Conservation (phyloP, 2,888 invertebrate species). For the Tachina grossa region DNA sequence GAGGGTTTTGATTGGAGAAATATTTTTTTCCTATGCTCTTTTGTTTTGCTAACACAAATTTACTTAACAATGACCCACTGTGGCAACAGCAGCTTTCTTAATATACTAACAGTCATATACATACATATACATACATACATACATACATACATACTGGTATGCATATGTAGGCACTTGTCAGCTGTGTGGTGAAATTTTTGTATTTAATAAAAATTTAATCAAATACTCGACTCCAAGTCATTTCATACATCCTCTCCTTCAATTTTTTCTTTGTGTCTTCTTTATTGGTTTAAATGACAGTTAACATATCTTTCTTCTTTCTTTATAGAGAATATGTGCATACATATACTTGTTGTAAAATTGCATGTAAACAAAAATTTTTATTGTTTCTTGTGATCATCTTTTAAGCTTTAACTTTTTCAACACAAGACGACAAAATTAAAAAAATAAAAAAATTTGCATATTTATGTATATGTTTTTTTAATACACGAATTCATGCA, state of each 20-base stretch:
- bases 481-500: constrained; percentile 51
- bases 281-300: constrained; percentile 61
- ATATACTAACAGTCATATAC: not conserved
- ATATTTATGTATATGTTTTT: constrained; percentile 48
- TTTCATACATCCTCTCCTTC: constrained; percentile 28
- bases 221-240: constrained; percentile 33
- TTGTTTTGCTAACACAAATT: too few species aligned
- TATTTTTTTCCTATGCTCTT: too few species aligned
- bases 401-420: constrained; percentile 24
- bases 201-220: constrained; percentile 44
- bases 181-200: constrained; percentile 63
- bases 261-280: constrained; percentile 30
- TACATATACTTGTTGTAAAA: constrained; percentile 34
- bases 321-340: constrained; percentile 30
- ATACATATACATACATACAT: too few species aligned
- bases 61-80: not conserved
- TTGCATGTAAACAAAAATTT: constrained; percentile 58
- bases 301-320: constrained; percentile 42
- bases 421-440: constrained; percentile 7
- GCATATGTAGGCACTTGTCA: not conserved
- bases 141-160: too few species aligned
- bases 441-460: constrained; percentile 45
- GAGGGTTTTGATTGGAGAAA: too few species aligned
- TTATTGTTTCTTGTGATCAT: constrained; percentile 23
- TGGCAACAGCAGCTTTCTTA: constrained; percentile 12